These are phyloP conservation scores for Bufo bufo DNA, from an alignment of 2,113 vertebrate genomes.

Conservation along the genomic window DNA sequence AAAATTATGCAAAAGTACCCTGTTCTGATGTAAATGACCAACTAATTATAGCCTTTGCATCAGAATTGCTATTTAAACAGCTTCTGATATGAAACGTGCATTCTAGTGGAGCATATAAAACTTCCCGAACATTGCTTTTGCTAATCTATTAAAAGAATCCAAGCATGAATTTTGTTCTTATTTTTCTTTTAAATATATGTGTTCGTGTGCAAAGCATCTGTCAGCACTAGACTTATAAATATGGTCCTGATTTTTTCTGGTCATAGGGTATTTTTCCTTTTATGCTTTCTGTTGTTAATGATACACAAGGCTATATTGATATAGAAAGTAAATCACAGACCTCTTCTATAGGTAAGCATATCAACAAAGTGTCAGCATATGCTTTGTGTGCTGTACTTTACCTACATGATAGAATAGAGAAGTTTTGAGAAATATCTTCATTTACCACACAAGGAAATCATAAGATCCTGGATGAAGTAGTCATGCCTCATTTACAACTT, in stretches of 20 bases:
- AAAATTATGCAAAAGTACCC: too few relatives aligned
- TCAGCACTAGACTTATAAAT: background rate
- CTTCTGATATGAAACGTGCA: too few relatives aligned
- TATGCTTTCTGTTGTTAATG: background rate
- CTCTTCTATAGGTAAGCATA: background rate
- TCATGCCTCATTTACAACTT: constrained; percentile 5
- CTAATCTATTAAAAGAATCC: too few relatives aligned
- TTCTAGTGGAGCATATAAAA: background rate
- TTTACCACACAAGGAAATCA: background rate
- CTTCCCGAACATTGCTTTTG: background rate
- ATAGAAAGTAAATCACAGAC: too few relatives aligned
- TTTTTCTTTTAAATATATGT: background rate
- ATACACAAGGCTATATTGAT: background rate
- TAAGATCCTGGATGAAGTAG: background rate
- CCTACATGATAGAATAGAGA: constrained; percentile 31
- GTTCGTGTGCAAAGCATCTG: background rate
- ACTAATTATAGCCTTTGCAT: background rate
- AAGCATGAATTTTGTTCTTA: background rate
- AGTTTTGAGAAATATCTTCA: background rate
- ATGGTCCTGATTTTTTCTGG: background rate
- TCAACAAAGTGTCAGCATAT: background rate
- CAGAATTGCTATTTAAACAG: background rate
- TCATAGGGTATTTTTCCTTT: background rate
- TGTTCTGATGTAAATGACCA: too few relatives aligned
- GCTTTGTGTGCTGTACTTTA: constrained; percentile 12